Conservation (phyloP, 1,140 invertebrate species). For the Heliconius melpomene region DNA sequence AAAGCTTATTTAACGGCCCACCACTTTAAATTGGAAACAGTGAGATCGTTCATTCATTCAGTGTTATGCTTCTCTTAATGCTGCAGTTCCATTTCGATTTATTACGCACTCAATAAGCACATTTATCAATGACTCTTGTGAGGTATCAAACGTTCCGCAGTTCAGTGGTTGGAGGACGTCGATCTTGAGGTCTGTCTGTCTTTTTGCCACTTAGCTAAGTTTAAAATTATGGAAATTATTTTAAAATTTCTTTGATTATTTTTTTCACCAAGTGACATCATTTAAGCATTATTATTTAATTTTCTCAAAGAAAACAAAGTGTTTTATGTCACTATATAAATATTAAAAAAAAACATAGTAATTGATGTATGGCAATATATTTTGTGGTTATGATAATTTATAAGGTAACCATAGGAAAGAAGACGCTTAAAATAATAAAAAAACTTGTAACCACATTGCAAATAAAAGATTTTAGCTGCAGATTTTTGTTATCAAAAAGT, state of each 20-base stretch:
- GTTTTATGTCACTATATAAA: no score
- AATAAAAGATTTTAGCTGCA: no score
- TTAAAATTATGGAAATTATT: slow-evolving; percentile 1
- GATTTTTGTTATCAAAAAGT: no score
- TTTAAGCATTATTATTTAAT: background rate
- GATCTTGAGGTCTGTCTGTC: background rate
- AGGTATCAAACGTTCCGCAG: slow-evolving; percentile 31
- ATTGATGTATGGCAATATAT: no score
- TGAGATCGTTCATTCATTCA: slow-evolving; percentile 25
- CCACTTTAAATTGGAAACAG: slow-evolving; percentile 17
- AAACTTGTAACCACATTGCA: no score
- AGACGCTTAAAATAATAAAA: no score
- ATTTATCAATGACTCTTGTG: slow-evolving; percentile 37
- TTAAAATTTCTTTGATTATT: background rate
- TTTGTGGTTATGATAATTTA: no score
- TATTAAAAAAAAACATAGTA: no score
- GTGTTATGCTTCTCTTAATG: slow-evolving; percentile 27
- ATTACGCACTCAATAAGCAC: slow-evolving; percentile 39
- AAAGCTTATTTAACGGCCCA: background rate
- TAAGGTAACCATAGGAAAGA: no score
- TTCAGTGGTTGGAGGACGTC: slow-evolving; percentile 1
- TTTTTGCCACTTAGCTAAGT: slow-evolving; percentile 16
- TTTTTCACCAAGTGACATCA: background rate
- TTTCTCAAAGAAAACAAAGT: no score
- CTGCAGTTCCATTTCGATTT: slow-evolving; percentile 39